These are phyloP conservation scores for Cantharis rufa DNA, from an alignment of 2,888 invertebrate genomes.

Conservation along the genomic window DNA sequence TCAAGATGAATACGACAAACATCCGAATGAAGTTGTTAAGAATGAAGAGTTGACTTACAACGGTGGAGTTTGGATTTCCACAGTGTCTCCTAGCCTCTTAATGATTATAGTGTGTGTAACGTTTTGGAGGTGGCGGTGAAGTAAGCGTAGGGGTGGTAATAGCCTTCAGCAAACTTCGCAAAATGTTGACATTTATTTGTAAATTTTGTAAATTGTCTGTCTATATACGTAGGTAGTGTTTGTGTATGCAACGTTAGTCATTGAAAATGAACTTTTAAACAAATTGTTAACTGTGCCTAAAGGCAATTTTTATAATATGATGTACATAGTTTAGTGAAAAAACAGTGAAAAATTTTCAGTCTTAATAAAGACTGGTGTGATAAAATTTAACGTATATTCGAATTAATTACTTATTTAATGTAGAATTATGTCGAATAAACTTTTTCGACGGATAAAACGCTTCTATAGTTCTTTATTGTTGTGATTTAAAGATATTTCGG, in stretches of 20 bases:
- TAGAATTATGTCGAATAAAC: not conserved
- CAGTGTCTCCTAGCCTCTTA: conserved; percentile 43
- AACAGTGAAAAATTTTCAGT: conserved; percentile 19
- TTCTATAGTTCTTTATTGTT: conserved; percentile 26
- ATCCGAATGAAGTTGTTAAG: conserved; percentile 88
- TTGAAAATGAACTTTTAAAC: conserved; percentile 23
- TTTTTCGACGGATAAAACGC: conserved; percentile 8
- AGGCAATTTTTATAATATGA: conserved; percentile 12
- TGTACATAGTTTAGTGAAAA: conserved; percentile 20
- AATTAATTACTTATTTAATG: conserved; percentile 14
- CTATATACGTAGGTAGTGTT: conserved; percentile 16
- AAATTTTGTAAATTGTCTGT: conserved; percentile 38
- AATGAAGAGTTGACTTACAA: conserved; percentile 85
- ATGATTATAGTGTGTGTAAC: conserved; percentile 43
- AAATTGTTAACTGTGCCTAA: conserved; percentile 20
- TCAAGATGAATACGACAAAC: conserved; percentile 82
- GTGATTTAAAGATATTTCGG: conserved; percentile 26
- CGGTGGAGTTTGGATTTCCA: conserved; percentile 50
- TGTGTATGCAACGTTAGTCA: conserved; percentile 16
- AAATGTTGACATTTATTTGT: conserved; percentile 35
- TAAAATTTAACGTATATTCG: conserved; percentile 20
- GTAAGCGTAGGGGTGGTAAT: conserved; percentile 37
- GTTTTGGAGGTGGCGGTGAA: conserved; percentile 48
- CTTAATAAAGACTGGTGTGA: conserved; percentile 27
- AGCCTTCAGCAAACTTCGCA: conserved; percentile 18